Percentiles rank a stretch among this genome's conserved stretches.
phyloP scores from a whole-genome alignment of 2,888 invertebrate species.

The Nemoura dubitans region DNA sequence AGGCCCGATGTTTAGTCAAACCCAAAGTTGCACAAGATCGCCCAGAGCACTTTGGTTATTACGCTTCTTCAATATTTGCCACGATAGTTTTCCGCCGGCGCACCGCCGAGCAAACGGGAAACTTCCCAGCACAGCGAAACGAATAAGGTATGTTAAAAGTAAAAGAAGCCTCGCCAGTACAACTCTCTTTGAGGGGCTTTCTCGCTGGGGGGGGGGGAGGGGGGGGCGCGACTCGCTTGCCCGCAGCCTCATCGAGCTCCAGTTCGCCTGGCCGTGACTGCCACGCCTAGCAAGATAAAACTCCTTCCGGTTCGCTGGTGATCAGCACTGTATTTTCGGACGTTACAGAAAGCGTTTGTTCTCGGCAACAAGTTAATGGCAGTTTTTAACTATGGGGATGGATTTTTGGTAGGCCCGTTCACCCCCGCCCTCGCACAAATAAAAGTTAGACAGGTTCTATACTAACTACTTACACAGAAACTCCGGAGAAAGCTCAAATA shows the following conservation, averaged over 20 bases:
- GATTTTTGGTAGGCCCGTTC: background rate
- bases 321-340: background rate
- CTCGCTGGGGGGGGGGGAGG: too few species aligned
- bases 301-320: background rate
- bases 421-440: background rate
- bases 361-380: background rate
- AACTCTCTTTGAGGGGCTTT: too few species aligned
- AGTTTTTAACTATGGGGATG: background rate
- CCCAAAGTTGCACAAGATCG: background rate
- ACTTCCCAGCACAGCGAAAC: background rate
- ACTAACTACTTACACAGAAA: background rate
- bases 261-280: background rate
- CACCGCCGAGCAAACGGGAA: background rate
- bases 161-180: background rate
- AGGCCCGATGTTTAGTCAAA: background rate
- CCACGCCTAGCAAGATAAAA: too few species aligned
- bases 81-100: background rate
- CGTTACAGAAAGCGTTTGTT: background rate
- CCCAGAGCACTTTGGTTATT: background rate
- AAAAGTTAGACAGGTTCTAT: background rate
- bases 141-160: background rate
- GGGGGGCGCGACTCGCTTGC: background rate
- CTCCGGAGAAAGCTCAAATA: background rate
- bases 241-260: background rate
- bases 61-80: constrained; percentile 1